Base-by-base conservation (phyloP, 2,888 invertebrate species). In the Sarcophaga variegata region DNA sequence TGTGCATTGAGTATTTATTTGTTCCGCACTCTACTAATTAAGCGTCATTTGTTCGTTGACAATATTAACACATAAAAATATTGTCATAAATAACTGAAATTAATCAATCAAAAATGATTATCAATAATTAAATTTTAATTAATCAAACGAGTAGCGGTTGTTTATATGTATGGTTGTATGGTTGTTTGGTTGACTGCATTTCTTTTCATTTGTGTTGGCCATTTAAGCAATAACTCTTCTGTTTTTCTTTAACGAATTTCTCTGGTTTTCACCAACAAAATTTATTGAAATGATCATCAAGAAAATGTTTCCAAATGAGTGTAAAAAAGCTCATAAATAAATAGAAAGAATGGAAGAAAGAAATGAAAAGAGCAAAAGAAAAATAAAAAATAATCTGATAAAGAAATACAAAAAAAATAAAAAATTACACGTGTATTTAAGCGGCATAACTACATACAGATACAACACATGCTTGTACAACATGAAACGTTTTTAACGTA, bases 381-480 rank as follows among this genome's bases (percentile, higher is more conserved):
- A 49, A 67, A 69, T 54, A 20, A 25, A 27, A 49, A 22, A 62
- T 62, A 22, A 62, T 62, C 22, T 62, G 62, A 54, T 60, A 11
- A 72, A 6, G 37, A 69, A 75, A 27, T 62, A 64, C 49, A 22
- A 22, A 72, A 37, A 22, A 22, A 20, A 22, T 1, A 22, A 49
- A 49, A 45, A 75, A 64, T 76, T 76, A 84, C 84, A 84, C 80
- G 80, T 84, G 84, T 71, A 64, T 20, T 64, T 59, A 59, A 59
- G 17, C 17, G 3, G 59, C 5, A 17, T 66, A 59, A 60, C 22
- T 54, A 77, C 37, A 70, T 3, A 70, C 54, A 2, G 0, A 54
- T 54, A 17, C 54, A 11, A 14, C 14, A 14, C 2, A 14, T 54
- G 14, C 54, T 14, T 54, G 54, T 54, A 80, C 59, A 37, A 27